Base-by-base conservation (phyloP, 2,888 invertebrate species). In the Monoplex corrugatus region DNA sequence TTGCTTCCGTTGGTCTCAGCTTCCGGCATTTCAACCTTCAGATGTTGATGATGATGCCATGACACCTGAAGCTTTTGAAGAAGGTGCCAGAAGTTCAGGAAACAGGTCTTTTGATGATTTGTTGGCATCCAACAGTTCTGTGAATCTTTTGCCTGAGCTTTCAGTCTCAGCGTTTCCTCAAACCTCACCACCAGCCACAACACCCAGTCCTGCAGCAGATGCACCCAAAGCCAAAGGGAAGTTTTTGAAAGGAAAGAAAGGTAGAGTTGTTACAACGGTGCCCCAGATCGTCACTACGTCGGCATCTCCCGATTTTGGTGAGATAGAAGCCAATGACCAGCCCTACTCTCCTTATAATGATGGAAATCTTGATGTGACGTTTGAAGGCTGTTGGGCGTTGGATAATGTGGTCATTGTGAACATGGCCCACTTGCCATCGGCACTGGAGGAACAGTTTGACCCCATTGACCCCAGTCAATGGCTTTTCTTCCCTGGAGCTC, bases 401-500 rank as follows among this genome's bases (percentile, higher is more conserved):
- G 96, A 96, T 90, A 95, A 96, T 89, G 92, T 96, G 8, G 91
- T 96, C 5, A 92, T 96, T n/a, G 94, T 94, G 85, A 96, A 95
- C 91, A 93, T 92, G 57, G 95, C 95, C 1, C 88, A 95, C 63
- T 92, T 94, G 19, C 95, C 96, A 0, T 88, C 90, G 2, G 85
- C 89, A 23, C 82, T 96, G 19, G 90, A 93, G n/a, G 96, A 96
- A 50, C 92, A 94, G 87, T 96, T 96, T 93, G 96, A 96, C 91
- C 96, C 96, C 10, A 92, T 96, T 50, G 95, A 96, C 89, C 95
- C 96, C 5, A 92, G 95, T 86, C 94, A 96, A 89, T 96, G 96
- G 95, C 92, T 96, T 16, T 96, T 96, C 91, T 96, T 96, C 89
- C 96, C 96, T 28, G 96, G 96, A 32, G 96, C 95, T 10, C 93